Conservation (phyloP, 1,140 invertebrate species). For the Zaprionus inermis region DNA sequence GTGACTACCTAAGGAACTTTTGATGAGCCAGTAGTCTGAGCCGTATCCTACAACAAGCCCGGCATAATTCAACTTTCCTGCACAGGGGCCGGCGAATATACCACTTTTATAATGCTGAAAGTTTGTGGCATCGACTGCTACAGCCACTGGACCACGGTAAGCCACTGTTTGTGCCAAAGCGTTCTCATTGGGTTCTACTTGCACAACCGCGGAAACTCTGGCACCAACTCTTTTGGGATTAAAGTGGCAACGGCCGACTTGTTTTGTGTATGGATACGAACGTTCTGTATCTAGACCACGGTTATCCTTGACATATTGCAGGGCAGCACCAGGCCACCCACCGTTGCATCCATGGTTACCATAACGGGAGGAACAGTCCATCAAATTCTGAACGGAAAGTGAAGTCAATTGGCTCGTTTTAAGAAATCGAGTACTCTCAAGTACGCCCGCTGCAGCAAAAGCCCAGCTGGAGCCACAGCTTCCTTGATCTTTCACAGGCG, state of each 20-base stretch:
- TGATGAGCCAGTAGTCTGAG: constrained; percentile 87
- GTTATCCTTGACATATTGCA: constrained; percentile 92
- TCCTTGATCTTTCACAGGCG: constrained; percentile 94
- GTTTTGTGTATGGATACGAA: constrained; percentile 90
- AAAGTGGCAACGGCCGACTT: constrained; percentile 84
- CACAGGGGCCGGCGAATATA: constrained; percentile 86
- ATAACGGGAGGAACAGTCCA: constrained; percentile 92
- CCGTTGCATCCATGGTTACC: constrained; percentile 95
- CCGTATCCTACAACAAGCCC: constrained; percentile 89
- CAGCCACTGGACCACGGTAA: constrained; percentile 84
- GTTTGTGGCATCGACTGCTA: constrained; percentile 15
- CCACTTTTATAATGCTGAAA: constrained; percentile 26
- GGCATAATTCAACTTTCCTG: constrained; percentile 86
- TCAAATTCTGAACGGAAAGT: constrained; percentile 94
- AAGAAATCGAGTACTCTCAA: constrained; percentile 89
- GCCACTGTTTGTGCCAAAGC: constrained; percentile 89
- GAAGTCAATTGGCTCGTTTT: constrained; percentile 88
- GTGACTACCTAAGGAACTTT: constrained; percentile 86
- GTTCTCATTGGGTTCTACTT: constrained; percentile 87
- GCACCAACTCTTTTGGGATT: constrained; percentile 17
- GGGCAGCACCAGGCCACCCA: constrained; percentile 90
- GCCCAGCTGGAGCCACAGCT: constrained; percentile 96
- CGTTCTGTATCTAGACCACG: constrained; percentile 88
- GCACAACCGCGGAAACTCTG: constrained; percentile 83
- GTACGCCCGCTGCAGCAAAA: constrained; percentile 93